phyloP scores from a whole-genome alignment of 2,888 invertebrate species.

The Drosophila tripunctata region DNA sequence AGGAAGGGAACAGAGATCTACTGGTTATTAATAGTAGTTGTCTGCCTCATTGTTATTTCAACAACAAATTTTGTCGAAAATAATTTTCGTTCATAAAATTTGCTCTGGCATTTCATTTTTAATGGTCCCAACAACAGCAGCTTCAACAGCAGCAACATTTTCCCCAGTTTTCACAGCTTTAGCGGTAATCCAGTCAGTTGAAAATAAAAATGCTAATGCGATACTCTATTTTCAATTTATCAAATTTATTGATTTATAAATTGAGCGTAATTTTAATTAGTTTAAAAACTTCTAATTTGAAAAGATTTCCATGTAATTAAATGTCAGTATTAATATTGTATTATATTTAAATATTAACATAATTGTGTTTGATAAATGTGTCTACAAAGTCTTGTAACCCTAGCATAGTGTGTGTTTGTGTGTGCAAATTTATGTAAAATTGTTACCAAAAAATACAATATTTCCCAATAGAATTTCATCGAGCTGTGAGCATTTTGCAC shows the following conservation, averaged over 20 bases:
- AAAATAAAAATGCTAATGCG: not conserved
- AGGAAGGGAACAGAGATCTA: conserved; percentile 20
- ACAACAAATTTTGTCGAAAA: conserved; percentile 64
- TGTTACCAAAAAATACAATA: conserved; percentile 53
- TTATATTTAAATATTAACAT: no score
- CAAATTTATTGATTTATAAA: no score
- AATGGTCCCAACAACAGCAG: conserved; percentile 47
- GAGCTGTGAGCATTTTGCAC: conserved; percentile 65
- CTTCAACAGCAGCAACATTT: conserved; percentile 19
- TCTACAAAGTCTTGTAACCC: not conserved
- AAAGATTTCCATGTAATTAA: no score
- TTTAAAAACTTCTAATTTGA: no score
- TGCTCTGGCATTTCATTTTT: conserved; percentile 66
- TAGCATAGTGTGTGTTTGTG: not conserved
- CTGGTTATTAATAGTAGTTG: conserved; percentile 71
- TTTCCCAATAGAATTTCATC: conserved; percentile 71
- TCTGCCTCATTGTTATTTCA: conserved; percentile 60
- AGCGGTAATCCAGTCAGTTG: conserved; percentile 21
- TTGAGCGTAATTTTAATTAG: no score
- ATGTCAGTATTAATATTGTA: no score
- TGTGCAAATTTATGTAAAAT: conserved; percentile 22
- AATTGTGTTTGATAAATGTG: not conserved
- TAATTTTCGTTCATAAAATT: conserved; percentile 61
- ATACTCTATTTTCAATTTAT: no score
- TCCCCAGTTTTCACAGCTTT: conserved; percentile 17